These are phyloP conservation scores for Eumeta japonica DNA, from an alignment of 1,140 invertebrate species.

Conservation along the genomic window DNA sequence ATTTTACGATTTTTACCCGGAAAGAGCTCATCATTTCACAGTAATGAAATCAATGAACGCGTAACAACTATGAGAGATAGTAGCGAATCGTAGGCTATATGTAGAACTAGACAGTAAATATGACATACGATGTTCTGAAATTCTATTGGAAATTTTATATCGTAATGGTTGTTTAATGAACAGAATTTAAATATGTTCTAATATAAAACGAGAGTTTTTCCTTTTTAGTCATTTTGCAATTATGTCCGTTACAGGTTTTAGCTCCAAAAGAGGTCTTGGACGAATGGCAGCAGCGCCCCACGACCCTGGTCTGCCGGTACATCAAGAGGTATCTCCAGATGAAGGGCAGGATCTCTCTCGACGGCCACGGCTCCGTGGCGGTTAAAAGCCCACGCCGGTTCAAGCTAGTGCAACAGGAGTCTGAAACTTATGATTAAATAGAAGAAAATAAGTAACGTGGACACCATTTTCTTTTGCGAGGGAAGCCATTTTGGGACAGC, in stretches of 20 bases:
- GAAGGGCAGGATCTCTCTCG: slow-evolving; percentile 68
- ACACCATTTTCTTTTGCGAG: not conserved
- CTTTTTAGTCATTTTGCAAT: slow-evolving; percentile 7
- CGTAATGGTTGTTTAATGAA: too few species aligned
- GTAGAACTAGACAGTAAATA: too few species aligned
- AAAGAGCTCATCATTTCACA: too few species aligned
- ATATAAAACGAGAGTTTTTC: too few species aligned
- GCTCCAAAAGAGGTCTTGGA: slow-evolving; percentile 86
- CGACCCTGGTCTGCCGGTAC: slow-evolving; percentile 81
- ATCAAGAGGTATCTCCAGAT: slow-evolving; percentile 81
- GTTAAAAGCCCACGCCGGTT: slow-evolving; percentile 82
- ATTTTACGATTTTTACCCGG: too few species aligned
- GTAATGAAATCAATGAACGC: too few species aligned
- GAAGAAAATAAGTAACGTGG: too few species aligned
- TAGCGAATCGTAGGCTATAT: too few species aligned
- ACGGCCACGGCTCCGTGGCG: slow-evolving; percentile 73
- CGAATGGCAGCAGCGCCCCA: slow-evolving; percentile 91
- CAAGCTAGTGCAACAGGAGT: slow-evolving; percentile 87
- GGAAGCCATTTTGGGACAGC: not conserved
- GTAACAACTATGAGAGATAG: too few species aligned
- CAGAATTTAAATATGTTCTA: too few species aligned
- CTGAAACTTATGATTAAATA: slow-evolving; percentile 83
- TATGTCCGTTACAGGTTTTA: slow-evolving; percentile 75
- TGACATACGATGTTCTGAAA: too few species aligned
- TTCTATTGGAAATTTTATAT: too few species aligned